These are phyloP conservation scores for Phymorhynchus buccinoides DNA, from an alignment of 1,140 invertebrate species.

Conservation along the genomic window DNA sequence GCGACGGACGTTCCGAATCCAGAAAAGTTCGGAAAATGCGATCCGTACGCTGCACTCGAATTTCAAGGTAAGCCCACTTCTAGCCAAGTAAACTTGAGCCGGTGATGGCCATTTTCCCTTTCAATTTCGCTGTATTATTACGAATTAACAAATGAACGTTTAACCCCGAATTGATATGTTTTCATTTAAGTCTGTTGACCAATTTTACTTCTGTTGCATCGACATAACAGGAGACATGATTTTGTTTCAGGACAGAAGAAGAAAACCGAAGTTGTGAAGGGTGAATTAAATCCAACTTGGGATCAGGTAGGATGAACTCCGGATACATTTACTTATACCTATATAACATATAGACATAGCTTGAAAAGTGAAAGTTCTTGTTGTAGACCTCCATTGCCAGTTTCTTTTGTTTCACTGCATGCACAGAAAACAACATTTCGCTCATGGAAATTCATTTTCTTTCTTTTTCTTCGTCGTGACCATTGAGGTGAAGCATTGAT, in stretches of 20 bases:
- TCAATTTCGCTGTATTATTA: background rate
- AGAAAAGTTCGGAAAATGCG: slow-evolving; percentile 71
- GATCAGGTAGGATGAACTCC: slow-evolving; percentile 62
- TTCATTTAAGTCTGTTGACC: background rate
- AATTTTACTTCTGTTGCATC: background rate
- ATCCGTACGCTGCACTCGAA: slow-evolving; percentile 67
- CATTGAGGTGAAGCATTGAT: too few species aligned
- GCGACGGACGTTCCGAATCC: slow-evolving; percentile 70
- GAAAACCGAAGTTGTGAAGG: slow-evolving; percentile 67
- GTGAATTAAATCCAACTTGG: slow-evolving; percentile 68
- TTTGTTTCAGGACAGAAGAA: slow-evolving; percentile 68
- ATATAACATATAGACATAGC: too few species aligned
- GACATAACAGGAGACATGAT: background rate
- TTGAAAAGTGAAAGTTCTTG: too few species aligned
- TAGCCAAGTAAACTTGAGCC: slow-evolving; percentile 13
- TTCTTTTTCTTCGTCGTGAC: too few species aligned
- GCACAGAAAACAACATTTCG: too few species aligned
- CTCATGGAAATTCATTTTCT: too few species aligned
- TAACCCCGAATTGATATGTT: background rate
- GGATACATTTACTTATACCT: too few species aligned
- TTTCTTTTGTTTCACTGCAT: too few species aligned
- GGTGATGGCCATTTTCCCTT: background rate
- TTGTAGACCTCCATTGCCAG: too few species aligned
- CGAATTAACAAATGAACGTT: background rate
- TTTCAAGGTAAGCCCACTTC: slow-evolving; percentile 69